Evolutionary conservation across 2,113 vertebrate species (phyloP).

Genomic region (Phoenicopterus ruber): DNA sequence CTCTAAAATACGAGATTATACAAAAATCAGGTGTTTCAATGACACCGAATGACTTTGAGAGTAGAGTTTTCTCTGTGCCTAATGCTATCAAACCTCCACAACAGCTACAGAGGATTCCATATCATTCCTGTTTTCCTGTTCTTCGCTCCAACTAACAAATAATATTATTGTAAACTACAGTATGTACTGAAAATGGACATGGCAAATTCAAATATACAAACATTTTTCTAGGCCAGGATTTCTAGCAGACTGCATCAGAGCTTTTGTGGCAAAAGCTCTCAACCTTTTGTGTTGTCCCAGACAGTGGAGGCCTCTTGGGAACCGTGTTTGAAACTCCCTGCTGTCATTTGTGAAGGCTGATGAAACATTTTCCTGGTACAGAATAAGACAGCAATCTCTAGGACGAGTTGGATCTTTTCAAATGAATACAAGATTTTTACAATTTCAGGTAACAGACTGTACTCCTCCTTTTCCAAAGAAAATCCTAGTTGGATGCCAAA

Average conservation of each 20-base stretch:
- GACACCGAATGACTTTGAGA: background rate
- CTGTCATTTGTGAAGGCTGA: background rate
- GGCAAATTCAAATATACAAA: background rate
- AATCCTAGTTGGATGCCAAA: background rate
- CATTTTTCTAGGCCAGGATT: background rate
- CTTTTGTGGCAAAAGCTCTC: background rate
- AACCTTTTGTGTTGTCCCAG: background rate
- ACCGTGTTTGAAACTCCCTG: background rate
- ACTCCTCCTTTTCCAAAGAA: background rate
- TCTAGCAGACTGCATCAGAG: background rate
- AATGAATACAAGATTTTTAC: background rate
- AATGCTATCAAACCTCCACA: background rate
- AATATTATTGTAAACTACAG: background rate
- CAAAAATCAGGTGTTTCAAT: constrained; percentile 26
- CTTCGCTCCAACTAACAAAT: background rate
- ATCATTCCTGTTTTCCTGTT: background rate
- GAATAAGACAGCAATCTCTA: background rate
- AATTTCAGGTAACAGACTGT: background rate
- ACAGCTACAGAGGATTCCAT: background rate
- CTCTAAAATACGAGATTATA: background rate
- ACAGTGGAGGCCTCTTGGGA: background rate
- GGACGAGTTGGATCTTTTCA: background rate
- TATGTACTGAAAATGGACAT: background rate
- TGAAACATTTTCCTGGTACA: background rate
- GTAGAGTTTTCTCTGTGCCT: background rate